phyloP scores from a whole-genome alignment of 2,888 invertebrate genomes.

The Platycheirus albimanus region DNA sequence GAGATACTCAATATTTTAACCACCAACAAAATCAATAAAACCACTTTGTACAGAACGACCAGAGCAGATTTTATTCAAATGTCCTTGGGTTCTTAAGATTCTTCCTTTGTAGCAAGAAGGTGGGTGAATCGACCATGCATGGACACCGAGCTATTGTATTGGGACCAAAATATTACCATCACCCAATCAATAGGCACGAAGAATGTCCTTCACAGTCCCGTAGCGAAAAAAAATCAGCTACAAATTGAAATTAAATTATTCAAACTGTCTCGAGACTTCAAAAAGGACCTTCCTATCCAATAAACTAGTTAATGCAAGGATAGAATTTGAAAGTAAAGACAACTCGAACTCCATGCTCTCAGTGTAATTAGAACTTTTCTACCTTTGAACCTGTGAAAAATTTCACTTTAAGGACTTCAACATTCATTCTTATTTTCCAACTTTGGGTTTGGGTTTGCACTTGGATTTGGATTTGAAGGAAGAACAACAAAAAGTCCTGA shows the following conservation, averaged over 20 bases:
- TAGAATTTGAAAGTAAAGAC: neutral
- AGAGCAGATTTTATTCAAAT: too few relatives aligned
- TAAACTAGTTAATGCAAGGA: slow-evolving; percentile 8
- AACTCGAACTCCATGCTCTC: neutral
- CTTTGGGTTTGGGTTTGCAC: slow-evolving; percentile 34
- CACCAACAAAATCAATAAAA: slow-evolving; percentile 21
- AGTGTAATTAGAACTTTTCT: slow-evolving; percentile 47
- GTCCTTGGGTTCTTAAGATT: too few relatives aligned
- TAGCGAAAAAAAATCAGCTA: neutral
- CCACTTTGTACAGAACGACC: neutral
- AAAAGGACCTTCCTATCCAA: slow-evolving; percentile 15
- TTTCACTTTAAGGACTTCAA: slow-evolving; percentile 35
- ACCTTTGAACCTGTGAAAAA: neutral
- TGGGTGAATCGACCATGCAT: too few relatives aligned
- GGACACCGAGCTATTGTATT: neutral
- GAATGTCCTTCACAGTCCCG: neutral
- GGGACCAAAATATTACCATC: neutral
- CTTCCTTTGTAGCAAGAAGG: neutral
- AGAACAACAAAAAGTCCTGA: slow-evolving; percentile 3
- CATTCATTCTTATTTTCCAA: slow-evolving; percentile 21
- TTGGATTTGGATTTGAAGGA: slow-evolving; percentile 26
- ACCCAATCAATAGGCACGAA: neutral
- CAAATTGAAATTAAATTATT: slow-evolving; percentile 34
- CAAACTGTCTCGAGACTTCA: slow-evolving; percentile 22
- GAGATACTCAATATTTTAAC: slow-evolving; percentile 6